Conservation (phyloP, 2,113 vertebrate species). For the Paratilapia polleni region DNA sequence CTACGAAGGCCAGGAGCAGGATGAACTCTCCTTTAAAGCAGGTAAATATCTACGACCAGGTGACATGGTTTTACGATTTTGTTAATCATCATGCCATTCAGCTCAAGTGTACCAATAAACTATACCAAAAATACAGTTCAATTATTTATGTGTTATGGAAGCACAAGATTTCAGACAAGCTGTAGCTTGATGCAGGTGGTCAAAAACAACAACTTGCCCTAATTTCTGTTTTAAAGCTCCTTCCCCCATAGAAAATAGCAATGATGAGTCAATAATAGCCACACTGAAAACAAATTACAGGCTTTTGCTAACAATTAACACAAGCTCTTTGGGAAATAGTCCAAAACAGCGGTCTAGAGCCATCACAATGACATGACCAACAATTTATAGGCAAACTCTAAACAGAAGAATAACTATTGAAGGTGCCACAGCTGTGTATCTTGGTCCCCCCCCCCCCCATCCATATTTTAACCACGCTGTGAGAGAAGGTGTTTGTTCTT, state of each 20-base stretch:
- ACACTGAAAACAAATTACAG: slow-evolving; percentile 62
- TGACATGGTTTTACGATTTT: not conserved
- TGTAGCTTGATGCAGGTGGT: slow-evolving; percentile 20
- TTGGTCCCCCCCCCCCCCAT: not conserved
- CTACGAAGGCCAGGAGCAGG: slow-evolving; percentile 97
- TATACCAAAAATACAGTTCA: not conserved
- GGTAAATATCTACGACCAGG: slow-evolving; percentile 73
- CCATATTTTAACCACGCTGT: not conserved
- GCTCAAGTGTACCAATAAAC: not conserved
- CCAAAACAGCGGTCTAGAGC: slow-evolving; percentile 11
- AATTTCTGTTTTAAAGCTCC: slow-evolving; percentile 16
- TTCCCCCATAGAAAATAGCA: slow-evolving; percentile 39
- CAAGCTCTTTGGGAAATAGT: slow-evolving; percentile 11
- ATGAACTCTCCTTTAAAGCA: slow-evolving; percentile 97
- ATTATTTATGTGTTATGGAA: not conserved
- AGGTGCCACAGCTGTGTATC: slow-evolving; percentile 24
- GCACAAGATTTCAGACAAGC: not conserved
- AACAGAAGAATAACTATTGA: not conserved
- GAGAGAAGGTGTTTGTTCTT: not conserved
- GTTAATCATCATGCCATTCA: not conserved
- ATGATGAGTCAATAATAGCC: slow-evolving; percentile 59
- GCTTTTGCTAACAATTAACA: slow-evolving; percentile 49
- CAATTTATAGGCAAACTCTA: slow-evolving; percentile 5
- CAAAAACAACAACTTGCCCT: slow-evolving; percentile 1
- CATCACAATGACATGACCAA: slow-evolving; percentile 1